These are phyloP conservation scores for Martes martes DNA, from an alignment of 2,113 vertebrate species.

Conservation along the genomic window DNA sequence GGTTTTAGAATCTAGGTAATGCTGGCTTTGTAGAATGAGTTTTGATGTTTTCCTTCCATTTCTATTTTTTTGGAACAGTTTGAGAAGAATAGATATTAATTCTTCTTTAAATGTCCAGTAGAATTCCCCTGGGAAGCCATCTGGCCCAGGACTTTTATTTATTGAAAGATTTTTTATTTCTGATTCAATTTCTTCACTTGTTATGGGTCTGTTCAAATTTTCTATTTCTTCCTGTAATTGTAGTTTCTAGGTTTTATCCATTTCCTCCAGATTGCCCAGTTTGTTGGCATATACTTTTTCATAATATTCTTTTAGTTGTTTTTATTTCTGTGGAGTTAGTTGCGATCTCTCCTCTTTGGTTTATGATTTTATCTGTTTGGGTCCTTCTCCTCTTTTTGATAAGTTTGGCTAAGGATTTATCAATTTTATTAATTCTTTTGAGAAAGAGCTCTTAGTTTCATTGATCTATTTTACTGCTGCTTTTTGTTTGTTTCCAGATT, in stretches of 20 bases:
- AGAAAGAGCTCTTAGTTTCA: not conserved
- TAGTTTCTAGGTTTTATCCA: not conserved
- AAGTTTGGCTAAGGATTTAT: not conserved
- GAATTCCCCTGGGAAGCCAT: no score
- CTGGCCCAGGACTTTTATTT: no score
- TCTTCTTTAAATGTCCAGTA: no score
- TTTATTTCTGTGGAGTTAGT: not conserved
- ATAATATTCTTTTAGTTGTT: not conserved
- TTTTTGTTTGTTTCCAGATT: not conserved
- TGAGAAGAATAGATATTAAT: not conserved
- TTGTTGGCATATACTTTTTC: not conserved
- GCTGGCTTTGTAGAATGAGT: not conserved
- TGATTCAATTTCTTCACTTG: not conserved
- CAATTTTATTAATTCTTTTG: not conserved
- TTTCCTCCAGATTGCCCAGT: not conserved
- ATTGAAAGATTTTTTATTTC: not conserved
- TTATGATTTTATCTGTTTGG: not conserved
- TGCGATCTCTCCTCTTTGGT: not conserved
- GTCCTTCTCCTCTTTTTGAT: not conserved
- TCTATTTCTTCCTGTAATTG: not conserved
- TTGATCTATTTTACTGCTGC: not conserved
- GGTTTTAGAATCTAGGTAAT: not conserved
- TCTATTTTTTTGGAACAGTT: not conserved
- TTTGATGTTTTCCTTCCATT: not conserved
- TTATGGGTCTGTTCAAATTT: not conserved